Conservation (phyloP, 2,113 vertebrate species). For the Promerops cafer region DNA sequence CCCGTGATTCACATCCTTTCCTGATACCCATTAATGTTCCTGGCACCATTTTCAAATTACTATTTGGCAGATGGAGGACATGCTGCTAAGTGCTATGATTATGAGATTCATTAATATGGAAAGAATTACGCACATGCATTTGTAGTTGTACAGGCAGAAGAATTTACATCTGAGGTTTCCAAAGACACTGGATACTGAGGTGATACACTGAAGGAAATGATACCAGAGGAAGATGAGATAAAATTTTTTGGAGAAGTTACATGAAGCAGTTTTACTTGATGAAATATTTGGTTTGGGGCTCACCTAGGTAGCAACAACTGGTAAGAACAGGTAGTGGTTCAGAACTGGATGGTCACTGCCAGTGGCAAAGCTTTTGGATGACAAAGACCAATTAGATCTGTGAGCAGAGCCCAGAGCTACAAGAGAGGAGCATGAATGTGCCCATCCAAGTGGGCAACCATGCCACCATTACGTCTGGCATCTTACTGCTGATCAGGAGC, state of each 20-base stretch:
- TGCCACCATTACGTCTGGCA: neutral
- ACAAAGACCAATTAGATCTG: neutral
- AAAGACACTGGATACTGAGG: neutral
- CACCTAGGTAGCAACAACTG: neutral
- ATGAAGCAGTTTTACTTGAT: neutral
- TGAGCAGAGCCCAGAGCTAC: neutral
- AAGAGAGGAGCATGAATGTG: neutral
- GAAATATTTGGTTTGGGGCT: neutral
- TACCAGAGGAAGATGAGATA: neutral
- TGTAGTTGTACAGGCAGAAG: neutral
- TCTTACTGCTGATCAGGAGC: neutral
- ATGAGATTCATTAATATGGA: slow-evolving; percentile 30
- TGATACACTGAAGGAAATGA: neutral
- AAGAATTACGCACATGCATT: neutral
- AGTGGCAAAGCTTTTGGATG: neutral
- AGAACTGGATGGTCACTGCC: neutral
- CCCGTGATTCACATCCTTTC: slow-evolving; percentile 15
- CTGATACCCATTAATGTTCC: slow-evolving; percentile 22
- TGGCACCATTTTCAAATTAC: slow-evolving; percentile 42
- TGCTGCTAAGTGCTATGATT: slow-evolving; percentile 40
- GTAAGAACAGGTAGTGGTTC: neutral
- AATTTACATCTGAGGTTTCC: neutral
- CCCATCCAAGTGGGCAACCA: neutral
- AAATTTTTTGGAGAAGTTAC: neutral
- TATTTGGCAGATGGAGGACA: slow-evolving; percentile 35